phyloP scores from a whole-genome alignment of 2,888 invertebrate genomes.

The Perithous albicinctus region DNA sequence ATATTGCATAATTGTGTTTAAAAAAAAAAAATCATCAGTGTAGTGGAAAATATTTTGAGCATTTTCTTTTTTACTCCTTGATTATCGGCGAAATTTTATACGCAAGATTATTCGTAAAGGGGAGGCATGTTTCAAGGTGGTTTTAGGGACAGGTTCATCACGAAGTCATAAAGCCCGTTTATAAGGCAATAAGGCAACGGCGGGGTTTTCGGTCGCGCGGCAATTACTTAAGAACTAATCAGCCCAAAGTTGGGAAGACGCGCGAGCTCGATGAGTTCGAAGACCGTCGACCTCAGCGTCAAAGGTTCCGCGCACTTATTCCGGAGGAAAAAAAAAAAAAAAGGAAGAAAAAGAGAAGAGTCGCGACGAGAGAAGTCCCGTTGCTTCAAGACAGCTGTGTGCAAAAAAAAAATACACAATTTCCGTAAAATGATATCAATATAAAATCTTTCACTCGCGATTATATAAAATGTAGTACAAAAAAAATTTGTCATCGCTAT shows the following conservation, averaged over 20 bases:
- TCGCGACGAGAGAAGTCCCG: slow-evolving; percentile 8
- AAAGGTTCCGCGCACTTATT: slow-evolving; percentile 29
- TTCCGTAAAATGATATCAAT: slow-evolving; percentile 31
- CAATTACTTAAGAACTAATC: slow-evolving; percentile 83
- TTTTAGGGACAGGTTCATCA: slow-evolving; percentile 81
- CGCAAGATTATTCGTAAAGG: slow-evolving; percentile 40
- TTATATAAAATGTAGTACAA: slow-evolving; percentile 17
- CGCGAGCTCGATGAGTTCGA: slow-evolving; percentile 48
- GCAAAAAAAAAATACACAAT: slow-evolving; percentile 13
- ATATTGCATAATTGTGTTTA: too few relatives aligned
- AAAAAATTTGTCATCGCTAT: slow-evolving; percentile 25
- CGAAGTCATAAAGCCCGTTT: slow-evolving; percentile 81
- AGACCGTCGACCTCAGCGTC: slow-evolving; percentile 52
- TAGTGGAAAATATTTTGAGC: background rate
- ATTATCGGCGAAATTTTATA: slow-evolving; percentile 35
- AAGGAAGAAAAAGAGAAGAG: too few relatives aligned
- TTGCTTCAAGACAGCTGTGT: background rate
- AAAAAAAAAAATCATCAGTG: background rate
- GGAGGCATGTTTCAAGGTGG: background rate
- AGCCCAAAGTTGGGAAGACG: slow-evolving; percentile 76
- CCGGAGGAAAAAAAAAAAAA: slow-evolving; percentile 6
- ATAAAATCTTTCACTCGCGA: slow-evolving; percentile 31
- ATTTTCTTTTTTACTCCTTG: background rate
- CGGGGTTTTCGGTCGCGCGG: slow-evolving; percentile 66
- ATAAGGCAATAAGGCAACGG: slow-evolving; percentile 76